Base-by-base conservation (phyloP, 2,113 vertebrate genomes). In the Grallaria varia region DNA sequence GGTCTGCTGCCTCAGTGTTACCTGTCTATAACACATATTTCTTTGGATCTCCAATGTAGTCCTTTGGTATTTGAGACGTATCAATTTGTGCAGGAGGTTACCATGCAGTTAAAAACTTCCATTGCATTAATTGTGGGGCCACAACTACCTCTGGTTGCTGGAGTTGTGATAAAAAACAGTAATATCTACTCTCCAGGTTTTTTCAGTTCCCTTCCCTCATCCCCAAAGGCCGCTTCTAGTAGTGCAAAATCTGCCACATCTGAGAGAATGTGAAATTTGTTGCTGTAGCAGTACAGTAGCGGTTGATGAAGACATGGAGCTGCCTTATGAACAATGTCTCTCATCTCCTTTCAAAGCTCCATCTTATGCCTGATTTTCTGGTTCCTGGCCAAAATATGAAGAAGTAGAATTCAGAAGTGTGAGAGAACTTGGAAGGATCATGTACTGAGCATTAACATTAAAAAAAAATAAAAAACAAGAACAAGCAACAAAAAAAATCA, bases 21-120 rank as follows among this genome's bases (percentile, higher is more conserved):
- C 14, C 22, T 0, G 0, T 45, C 45, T 55, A 0, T 42, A 31
- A 28, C 4, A 20, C 1, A 1, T 33, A 77, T n/a, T 78, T 75
- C 16, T 40, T 2, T 67, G 21, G 15, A 33, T 50, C 16, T 78
- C 40, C 35, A 81, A 81, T 72, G 30, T n/a, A 84, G 25, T 42
- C 7, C 33, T 69, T 66, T 40, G 37, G 9, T n/a, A 66, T 56
- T 67, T 64, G 35, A 59, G 23, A 90, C 17, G 21, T 87, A 75
- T 47, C 44, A 27, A 49, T 16, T 21, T 6, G 3, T 71, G 56
- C 22, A 42, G 33, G 30, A 73, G 3, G 28, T 37, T 78, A 8
- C 33, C 50, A 42, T 2, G 17, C n/a, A 75, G 7, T 53, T 49
- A 87, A 87, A 92, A 76, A 12, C 25, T 56, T 19, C 37, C 16